phyloP scores from a whole-genome alignment of 2,113 vertebrate species.

The Murina feae region DNA sequence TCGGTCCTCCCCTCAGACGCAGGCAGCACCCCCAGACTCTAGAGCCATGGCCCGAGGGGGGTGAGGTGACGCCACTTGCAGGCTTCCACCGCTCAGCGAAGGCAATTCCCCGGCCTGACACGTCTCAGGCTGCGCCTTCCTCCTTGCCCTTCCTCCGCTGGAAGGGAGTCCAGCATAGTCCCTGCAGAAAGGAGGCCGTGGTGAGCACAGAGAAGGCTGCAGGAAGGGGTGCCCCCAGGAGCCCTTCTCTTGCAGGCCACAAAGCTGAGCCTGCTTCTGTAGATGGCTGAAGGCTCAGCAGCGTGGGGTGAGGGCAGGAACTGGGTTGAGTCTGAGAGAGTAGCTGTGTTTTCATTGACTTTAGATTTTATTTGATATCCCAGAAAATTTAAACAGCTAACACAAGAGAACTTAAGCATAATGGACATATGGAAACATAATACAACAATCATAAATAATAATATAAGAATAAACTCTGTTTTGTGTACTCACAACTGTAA shows the following conservation, averaged over 20 bases:
- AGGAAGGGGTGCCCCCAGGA: not conserved
- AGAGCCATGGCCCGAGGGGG: not conserved
- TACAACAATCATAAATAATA: not conserved
- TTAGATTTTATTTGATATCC: not conserved
- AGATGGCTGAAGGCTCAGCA: accelerated
- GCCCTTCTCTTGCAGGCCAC: not conserved
- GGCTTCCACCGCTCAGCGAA: not conserved
- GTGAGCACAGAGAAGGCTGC: not conserved
- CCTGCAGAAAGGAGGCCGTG: not conserved
- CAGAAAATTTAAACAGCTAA: not conserved
- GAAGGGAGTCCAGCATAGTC: no score
- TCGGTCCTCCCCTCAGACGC: not conserved
- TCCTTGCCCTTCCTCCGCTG: not conserved
- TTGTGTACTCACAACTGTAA: not conserved
- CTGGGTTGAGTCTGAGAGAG: not conserved
- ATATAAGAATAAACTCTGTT: not conserved
- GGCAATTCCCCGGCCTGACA: not conserved
- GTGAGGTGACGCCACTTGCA: accelerated
- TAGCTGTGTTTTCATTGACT: not conserved
- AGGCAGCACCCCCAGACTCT: not conserved
- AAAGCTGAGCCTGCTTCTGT: not conserved
- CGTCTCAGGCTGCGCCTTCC: not conserved
- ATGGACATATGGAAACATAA: not conserved
- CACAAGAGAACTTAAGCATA: not conserved
- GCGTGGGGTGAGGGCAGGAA: accelerated